These are phyloP conservation scores for Hirtodrosophila histrioides DNA, from an alignment of 2,888 invertebrate genomes.

Conservation along the genomic window DNA sequence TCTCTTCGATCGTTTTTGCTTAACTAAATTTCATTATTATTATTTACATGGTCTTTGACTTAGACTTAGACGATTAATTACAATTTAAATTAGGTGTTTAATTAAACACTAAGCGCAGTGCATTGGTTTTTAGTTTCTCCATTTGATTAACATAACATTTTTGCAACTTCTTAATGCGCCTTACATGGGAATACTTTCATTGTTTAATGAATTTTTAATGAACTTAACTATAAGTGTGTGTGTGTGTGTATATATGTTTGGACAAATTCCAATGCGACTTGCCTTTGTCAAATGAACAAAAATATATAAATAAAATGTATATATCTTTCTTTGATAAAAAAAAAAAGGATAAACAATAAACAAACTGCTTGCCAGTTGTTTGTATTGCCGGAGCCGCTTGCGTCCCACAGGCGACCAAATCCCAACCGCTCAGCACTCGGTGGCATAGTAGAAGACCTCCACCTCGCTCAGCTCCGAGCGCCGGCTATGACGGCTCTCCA, in stretches of 20 bases:
- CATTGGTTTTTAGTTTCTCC: conserved; percentile 2
- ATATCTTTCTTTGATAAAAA: conserved; percentile 10
- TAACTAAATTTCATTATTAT: conserved; percentile 16
- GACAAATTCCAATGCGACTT: not conserved
- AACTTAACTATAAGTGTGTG: conserved; percentile 30
- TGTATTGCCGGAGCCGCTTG: conserved; percentile 45
- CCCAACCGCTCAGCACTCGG: conserved; percentile 69
- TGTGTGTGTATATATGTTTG: conserved; percentile 10
- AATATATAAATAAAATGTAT: not conserved
- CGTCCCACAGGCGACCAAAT: conserved; percentile 23
- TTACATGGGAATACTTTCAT: conserved; percentile 45
- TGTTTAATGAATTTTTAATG: conserved; percentile 24
- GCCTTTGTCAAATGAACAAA: conserved; percentile 36
- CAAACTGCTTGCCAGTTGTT: conserved; percentile 39
- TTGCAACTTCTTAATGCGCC: conserved; percentile 8
- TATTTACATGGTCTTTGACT: conserved; percentile 56
- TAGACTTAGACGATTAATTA: conserved; percentile 33
- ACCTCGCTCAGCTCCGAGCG: conserved; percentile 60
- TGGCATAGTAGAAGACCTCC: conserved; percentile 81
- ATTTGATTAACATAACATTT: conserved; percentile 2
- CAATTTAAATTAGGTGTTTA: conserved; percentile 20
- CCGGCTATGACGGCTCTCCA: conserved; percentile 38
- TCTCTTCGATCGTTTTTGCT: too few relatives aligned
- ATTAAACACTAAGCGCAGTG: conserved; percentile 30
- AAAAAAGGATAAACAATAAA: conserved; percentile 24